Evolutionary conservation across 2,888 invertebrate species (phyloP), one percentile per base, ranked within the genome.

Genomic region (Blera fallax): DNA sequence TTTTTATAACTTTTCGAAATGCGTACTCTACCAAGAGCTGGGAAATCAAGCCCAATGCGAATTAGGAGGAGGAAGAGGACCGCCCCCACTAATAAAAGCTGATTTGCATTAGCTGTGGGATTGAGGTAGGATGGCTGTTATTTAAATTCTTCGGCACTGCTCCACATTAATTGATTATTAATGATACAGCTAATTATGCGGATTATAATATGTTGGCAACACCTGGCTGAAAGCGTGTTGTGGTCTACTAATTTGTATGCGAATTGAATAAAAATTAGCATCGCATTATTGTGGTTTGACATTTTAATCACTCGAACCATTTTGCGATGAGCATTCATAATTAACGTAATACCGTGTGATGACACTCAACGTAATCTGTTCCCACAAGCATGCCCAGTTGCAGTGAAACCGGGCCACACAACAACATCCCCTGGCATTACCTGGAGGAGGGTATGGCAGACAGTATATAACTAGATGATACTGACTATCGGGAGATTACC

Each of bases 181-280:
- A 62, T 78, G 43, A 29, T 40, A 62, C 24, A 70, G 34, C 24
- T 27, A 70, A 78, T 62, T 54, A 52, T 27, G 52, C 21, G n/a
- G 10, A 72, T 62, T 72, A 52, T 29, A 60, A 45, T 62, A 52
- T 48, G 16, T 62, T 62, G 8, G 24, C 34, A 54, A 34, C 78
- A 78, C 70, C 70, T 78, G 78, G 32, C 50, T 24, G 24, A 37
- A n/a, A 69, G 40, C 34, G 37, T 60, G 16, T 1, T 70, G 54
- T 8, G 78, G 72, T 34, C 34, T 11, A 10, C 78, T 78, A 62
- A 78, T 78, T 78, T 43, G 62, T 45, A 52, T 54, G 54, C 62
- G n/a, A 62, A 78, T 72, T 29, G 52, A 62, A 62, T 62, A 62
- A 54, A 78, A 72, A 78, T 54, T 62, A 70, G 27, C 32, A 78